Percentiles rank a stretch among this genome's conserved stretches.
These are phyloP conservation scores for Cosmia trapezina DNA, from an alignment of 2,888 invertebrate genomes.

Conservation along the genomic window DNA sequence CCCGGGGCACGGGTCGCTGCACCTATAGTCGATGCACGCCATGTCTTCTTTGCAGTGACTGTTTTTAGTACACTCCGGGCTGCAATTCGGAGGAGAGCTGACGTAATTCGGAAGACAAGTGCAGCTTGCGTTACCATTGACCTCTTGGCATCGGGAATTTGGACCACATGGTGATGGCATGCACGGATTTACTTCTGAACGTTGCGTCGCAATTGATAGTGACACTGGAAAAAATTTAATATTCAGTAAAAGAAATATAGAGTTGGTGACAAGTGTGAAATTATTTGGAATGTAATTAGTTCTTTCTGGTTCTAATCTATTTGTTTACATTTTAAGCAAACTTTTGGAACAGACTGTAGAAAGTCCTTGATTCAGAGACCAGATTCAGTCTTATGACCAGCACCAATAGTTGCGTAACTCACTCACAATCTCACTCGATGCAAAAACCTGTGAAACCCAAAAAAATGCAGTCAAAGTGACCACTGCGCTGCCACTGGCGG, in stretches of 20 bases:
- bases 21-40: background rate
- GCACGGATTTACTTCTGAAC: constrained; percentile 90
- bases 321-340: no score
- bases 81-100: no score
- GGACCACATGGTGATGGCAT: constrained; percentile 94
- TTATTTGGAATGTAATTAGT: constrained; percentile 3
- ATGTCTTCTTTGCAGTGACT: constrained; percentile 71
- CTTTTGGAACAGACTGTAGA: no score
- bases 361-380: no score
- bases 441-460: no score
- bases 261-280: background rate
- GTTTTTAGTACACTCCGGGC: constrained; percentile 93
- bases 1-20: background rate
- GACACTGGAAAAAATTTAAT: constrained; percentile 70
- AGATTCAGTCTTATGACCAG: no score
- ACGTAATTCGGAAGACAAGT: constrained; percentile 93
- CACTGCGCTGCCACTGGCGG: no score
- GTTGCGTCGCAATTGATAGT: constrained; percentile 72
- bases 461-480: no score
- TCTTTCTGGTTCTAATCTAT: no score
- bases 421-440: no score
- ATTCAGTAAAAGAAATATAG: constrained; percentile 5
- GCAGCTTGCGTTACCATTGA: constrained; percentile 92
- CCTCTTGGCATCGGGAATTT: constrained; percentile 93
- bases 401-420: no score